Base-by-base conservation (phyloP, 2,888 invertebrate genomes). In the Strigamia transsilvanica region DNA sequence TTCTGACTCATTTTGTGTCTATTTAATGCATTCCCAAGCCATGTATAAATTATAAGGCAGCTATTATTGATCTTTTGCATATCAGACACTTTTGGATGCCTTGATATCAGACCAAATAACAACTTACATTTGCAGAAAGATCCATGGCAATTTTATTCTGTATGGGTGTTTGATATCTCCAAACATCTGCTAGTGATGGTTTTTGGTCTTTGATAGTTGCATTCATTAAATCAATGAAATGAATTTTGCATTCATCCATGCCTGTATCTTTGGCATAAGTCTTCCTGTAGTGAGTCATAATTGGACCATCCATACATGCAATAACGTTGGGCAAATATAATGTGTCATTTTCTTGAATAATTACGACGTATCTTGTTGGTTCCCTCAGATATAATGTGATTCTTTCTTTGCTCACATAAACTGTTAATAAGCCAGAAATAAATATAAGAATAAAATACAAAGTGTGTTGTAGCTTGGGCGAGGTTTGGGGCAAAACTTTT, bases 191-290 rank as follows among this genome's bases (percentile, higher is more conserved):
- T 3, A 61, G 2, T 18, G 61, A 21, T n/a, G 21, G 61, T 4
- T 18, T 2, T 61, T 61, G 3, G 15, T 18, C 18, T 2, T n/a
- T 2, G 3, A 61, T 21, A 18, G 9, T 23, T 7, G 34, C 34
- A 34, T 34, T 34, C 61, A 61, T 61, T n/a, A 61, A 61, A 61
- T 61, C 61, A 12, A 61, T 15, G n/a, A 61, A 61, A 23, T 61
- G 61, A 61, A 61, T 23, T 61, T 18, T 21, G 23, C 61, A 61
- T n/a, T 21, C n/a, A 10, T 61, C 10, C 18, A 10, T 61, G 9
- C 61, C 61, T 21, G 10, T 61, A 18, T 61, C 3, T 61, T 61
- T 10, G 9, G 61, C 61, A 18, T 15, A 18, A 18, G 4, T 18
- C 23, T 61, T 61, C 18, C 23, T 61, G 18, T 61, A 61, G 6